A percentile compares a stretch with the other conserved stretches of the same genome.
Evolutionary conservation across 1,140 invertebrate species (phyloP).

Genomic region (Stegodyphus mimosarum): DNA sequence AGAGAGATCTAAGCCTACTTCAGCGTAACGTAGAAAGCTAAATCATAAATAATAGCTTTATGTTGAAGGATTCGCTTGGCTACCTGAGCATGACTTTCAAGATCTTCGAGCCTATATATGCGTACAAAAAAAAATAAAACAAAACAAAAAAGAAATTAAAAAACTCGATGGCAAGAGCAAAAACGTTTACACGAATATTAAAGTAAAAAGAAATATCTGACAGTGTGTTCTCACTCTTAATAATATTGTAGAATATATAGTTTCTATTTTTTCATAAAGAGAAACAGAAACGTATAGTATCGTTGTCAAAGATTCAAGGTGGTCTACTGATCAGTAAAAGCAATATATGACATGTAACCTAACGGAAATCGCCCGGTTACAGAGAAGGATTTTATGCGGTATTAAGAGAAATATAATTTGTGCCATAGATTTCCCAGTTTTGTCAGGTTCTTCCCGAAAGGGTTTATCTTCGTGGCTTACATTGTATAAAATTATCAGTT

Average conservation of each 20-base stretch:
- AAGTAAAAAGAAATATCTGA: conserved; percentile 5
- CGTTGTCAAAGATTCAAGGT: no score
- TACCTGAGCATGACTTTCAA: neutral
- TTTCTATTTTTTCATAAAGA: neutral
- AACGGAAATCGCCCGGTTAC: no score
- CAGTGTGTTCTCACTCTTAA: neutral
- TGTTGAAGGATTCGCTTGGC: conserved; percentile 25
- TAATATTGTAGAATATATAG: neutral
- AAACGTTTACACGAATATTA: conserved; percentile 25
- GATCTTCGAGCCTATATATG: neutral
- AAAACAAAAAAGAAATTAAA: conserved; percentile 1
- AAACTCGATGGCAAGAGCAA: neutral
- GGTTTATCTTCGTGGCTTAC: no score
- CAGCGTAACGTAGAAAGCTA: conserved; percentile 48
- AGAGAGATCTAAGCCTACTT: neutral
- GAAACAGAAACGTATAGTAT: neutral
- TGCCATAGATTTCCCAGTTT: no score
- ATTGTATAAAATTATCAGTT: no score
- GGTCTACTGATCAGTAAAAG: no score
- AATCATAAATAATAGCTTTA: conserved; percentile 55
- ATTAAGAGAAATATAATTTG: no score
- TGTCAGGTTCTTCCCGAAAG: no score
- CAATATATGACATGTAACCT: no score
- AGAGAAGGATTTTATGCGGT: no score
- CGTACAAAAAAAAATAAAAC: neutral